Conservation (phyloP, 2,888 invertebrate species). For the Cheilosia impressa region DNA sequence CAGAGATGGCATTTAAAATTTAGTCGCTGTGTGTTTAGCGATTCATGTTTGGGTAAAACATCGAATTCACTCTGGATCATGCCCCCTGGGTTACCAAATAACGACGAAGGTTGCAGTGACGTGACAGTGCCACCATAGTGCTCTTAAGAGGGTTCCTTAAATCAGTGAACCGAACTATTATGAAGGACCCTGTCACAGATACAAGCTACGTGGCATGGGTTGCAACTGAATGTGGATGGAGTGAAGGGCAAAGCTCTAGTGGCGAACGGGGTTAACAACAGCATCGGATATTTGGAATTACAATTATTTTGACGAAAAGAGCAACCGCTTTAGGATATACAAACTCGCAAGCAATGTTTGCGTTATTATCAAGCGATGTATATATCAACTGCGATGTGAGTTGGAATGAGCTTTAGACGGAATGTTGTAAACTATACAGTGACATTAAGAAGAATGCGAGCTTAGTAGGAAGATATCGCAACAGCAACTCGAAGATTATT, state of each 20-base stretch:
- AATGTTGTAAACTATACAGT: no score
- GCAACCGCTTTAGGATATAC: not conserved
- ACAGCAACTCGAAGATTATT: no score
- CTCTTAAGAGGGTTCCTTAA: not conserved
- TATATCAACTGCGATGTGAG: not conserved
- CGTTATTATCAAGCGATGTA: not conserved
- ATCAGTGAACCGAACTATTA: not conserved
- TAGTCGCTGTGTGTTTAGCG: not conserved
- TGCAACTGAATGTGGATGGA: not conserved
- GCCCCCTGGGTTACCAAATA: constrained; percentile 3
- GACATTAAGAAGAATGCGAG: no score
- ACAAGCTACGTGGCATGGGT: not conserved
- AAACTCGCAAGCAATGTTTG: not conserved
- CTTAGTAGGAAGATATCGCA: no score
- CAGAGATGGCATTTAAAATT: not conserved
- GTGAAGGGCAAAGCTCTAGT: not conserved
- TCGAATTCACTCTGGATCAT: not conserved
- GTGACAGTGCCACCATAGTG: not conserved
- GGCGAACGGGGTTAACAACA: not conserved
- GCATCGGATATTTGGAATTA: not conserved
- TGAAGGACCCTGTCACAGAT: not conserved
- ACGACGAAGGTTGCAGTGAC: constrained; percentile 2
- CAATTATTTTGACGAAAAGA: not conserved
- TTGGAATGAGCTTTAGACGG: no score
- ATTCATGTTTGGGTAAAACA: not conserved